Base-by-base conservation (phyloP, 2,113 vertebrate genomes). In the Danionella cerebrum region DNA sequence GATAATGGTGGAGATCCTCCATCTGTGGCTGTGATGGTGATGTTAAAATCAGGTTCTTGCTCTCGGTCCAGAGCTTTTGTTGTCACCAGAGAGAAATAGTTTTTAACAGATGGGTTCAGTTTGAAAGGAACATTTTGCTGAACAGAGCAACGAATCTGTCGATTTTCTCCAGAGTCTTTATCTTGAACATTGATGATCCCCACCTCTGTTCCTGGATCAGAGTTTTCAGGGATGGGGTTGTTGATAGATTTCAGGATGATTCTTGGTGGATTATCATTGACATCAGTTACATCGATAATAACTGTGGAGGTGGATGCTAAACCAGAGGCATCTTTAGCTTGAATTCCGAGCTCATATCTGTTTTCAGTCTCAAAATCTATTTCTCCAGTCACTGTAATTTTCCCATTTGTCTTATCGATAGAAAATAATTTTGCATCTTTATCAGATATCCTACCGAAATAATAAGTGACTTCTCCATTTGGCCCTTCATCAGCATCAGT, bases 231-330 rank as follows among this genome's bases (percentile, higher is more conserved):
- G 16, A 89, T 4, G 5, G 80, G 72, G 33, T 62, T 78, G 45
- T 78, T 80, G 3, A 87, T 66, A 5, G 86, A 87, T 9, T 83
- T 85, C 5, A 87, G 18, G 2, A 60, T 68, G 27, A 90, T 75
- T 33, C 79, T 76, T 2, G 88, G 88, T 0, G 71, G 75, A 58
- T 90, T 90, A 29, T 90, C 89, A 67, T 90, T 90, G 10, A 86
- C 68, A 58, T 91, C 87, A 35, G 71, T 67, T 3, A 87, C 66
- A 22, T 81, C 76, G 36, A 88, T 69, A 6, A 89, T n/a, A 6
- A 89, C 70, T 63, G 84, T 88, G 1, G 81, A 76, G 68, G 82
- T 78, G 2, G 86, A 84, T 0, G 76, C 67, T 1, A 90, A 74
- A 7, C 84, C 85, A 13, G 80, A 70, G 0, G 74, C 73, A 65